These are phyloP conservation scores for Theropithecus gelada DNA, from an alignment of 2,113 vertebrate species.

Conservation along the genomic window DNA sequence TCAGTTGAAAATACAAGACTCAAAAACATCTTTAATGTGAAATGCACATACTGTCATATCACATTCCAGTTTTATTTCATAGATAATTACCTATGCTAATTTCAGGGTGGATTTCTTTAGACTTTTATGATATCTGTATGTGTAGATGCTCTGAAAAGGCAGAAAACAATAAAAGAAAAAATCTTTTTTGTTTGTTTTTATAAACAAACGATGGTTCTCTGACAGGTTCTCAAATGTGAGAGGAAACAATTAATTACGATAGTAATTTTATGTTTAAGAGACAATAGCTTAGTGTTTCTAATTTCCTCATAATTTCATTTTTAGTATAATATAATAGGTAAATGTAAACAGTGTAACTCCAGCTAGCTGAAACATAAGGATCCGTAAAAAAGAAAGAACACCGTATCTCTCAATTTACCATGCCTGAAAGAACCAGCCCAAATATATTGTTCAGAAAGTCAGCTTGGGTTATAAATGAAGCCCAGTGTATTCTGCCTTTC, in stretches of 20 bases:
- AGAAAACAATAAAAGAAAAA: background rate
- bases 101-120: background rate
- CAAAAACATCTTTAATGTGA: background rate
- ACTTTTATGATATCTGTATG: background rate
- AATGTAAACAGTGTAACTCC: background rate
- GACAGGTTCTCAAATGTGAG: background rate
- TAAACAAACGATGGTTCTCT: background rate
- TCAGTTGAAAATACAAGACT: background rate
- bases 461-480: background rate
- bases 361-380: background rate
- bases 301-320: background rate
- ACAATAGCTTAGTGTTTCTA: background rate
- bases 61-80: background rate
- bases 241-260: background rate
- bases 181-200: background rate
- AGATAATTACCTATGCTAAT: background rate
- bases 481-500: background rate
- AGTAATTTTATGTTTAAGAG: background rate
- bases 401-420: background rate
- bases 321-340: background rate
- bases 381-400: background rate
- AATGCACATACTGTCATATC: background rate
- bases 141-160: background rate
- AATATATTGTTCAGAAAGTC: background rate
- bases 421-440: background rate